phyloP scores from a whole-genome alignment of 2,888 invertebrate genomes.

The Lasioglossum oenotherae region DNA sequence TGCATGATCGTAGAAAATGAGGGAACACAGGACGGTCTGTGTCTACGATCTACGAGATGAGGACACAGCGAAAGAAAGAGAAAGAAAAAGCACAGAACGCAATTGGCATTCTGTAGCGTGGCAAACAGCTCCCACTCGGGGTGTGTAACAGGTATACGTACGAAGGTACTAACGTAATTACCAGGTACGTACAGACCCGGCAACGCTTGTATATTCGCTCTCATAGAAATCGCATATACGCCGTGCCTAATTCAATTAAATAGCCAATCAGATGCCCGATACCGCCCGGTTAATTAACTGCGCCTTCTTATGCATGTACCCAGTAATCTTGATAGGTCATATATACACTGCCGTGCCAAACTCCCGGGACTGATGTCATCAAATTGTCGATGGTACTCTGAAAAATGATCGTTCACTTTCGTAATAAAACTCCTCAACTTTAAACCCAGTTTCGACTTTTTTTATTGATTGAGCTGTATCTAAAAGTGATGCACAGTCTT shows the following conservation, averaged over 20 bases:
- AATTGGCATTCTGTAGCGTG: conserved; percentile 72
- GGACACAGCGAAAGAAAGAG: conserved; percentile 3
- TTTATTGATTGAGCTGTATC: neutral
- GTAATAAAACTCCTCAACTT: neutral
- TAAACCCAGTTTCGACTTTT: neutral
- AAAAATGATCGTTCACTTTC: neutral
- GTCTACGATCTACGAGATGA: conserved; percentile 2
- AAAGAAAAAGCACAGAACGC: conserved; percentile 65
- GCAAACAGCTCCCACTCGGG: conserved; percentile 50
- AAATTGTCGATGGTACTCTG: neutral
- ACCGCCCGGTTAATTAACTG: conserved; percentile 78
- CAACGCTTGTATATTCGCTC: conserved; percentile 58
- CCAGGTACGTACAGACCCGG: conserved; percentile 58
- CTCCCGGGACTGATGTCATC: neutral
- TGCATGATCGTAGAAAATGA: conserved; percentile 66
- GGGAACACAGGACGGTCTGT: conserved; percentile 33
- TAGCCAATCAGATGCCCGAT: conserved; percentile 78
- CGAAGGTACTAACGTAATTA: conserved; percentile 71
- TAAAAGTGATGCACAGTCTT: neutral
- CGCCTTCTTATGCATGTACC: conserved; percentile 77
- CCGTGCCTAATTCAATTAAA: conserved; percentile 79
- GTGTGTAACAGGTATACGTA: conserved; percentile 67
- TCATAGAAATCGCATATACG: conserved; percentile 69
- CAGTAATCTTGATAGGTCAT: conserved; percentile 73
- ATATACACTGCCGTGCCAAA: conserved; percentile 7